Conservation (phyloP, 2,113 vertebrate species). For the Cichladusa arquata region DNA sequence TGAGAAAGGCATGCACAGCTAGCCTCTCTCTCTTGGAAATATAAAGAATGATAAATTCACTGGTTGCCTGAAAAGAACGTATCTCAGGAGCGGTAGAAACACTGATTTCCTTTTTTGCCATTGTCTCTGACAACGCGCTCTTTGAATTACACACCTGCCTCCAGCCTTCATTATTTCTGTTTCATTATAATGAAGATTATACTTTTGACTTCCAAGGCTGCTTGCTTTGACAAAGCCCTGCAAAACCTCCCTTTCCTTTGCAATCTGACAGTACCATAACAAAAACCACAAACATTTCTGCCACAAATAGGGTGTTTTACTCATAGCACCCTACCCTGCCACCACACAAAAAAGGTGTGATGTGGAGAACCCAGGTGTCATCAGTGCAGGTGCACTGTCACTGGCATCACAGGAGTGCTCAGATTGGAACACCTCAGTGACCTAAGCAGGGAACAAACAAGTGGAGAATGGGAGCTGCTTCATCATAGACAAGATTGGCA, state of each 20-base stretch:
- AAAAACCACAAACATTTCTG: background rate
- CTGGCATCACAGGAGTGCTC: background rate
- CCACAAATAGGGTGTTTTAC: background rate
- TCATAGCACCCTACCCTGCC: no score
- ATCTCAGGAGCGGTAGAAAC: background rate
- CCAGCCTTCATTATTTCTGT: constrained; percentile 18
- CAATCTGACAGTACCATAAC: background rate
- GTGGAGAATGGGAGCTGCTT: background rate
- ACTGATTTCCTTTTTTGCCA: background rate
- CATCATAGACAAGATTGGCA: rapidly evolving
- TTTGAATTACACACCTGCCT: constrained; percentile 38
- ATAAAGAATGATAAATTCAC: background rate
- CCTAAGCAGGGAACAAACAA: background rate
- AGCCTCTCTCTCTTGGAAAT: background rate
- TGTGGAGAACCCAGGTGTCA: no score
- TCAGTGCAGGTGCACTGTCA: background rate
- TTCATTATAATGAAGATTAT: constrained; percentile 30
- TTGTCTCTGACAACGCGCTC: background rate
- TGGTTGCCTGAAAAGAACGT: background rate
- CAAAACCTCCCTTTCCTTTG: background rate
- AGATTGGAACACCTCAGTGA: background rate
- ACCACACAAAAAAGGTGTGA: rapidly evolving
- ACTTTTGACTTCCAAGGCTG: background rate
- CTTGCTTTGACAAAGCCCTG: background rate
- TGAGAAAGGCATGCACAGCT: background rate